A percentile compares a stretch with the other conserved stretches of the same genome.
These are phyloP conservation scores for Trypoxylon attenuatum DNA, from an alignment of 2,888 invertebrate species.

Conservation along the genomic window DNA sequence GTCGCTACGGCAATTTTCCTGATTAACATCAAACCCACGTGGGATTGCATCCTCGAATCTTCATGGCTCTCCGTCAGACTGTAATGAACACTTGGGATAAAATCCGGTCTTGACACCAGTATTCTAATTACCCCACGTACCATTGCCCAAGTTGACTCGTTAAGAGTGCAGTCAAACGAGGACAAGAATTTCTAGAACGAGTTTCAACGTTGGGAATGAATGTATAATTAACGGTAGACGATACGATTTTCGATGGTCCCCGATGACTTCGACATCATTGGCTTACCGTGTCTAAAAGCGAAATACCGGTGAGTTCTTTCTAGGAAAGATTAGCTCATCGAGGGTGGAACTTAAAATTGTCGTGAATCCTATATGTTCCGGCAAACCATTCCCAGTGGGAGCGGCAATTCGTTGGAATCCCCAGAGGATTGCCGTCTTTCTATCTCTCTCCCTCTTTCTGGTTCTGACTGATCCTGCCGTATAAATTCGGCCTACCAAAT, in stretches of 20 bases:
- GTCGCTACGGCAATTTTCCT: constrained; percentile 30
- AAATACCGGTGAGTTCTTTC: constrained; percentile 10
- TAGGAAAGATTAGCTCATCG: constrained; percentile 35
- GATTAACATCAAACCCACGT: constrained; percentile 31
- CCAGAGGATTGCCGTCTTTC: no score
- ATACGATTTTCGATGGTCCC: constrained; percentile 1
- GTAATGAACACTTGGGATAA: no score
- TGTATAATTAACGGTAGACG: no score
- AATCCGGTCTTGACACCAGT: no score
- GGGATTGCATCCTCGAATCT: constrained; percentile 30
- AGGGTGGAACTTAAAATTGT: constrained; percentile 6
- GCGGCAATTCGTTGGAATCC: constrained; percentile 31
- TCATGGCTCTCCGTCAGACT: no score
- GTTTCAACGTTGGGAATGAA: no score
- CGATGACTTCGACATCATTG: constrained; percentile 24
- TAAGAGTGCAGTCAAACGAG: no score
- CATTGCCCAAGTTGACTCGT: no score
- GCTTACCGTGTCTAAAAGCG: constrained; percentile 16
- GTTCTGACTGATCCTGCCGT: constrained; percentile 25
- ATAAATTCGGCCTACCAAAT: constrained; percentile 50
- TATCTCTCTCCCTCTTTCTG: constrained; percentile 28
- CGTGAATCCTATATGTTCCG: constrained; percentile 34
- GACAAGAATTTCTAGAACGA: no score
- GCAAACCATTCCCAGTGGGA: constrained; percentile 28
- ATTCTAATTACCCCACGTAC: no score